Evolutionary conservation across 2,113 vertebrate genomes (phyloP), one percentile per base, ranked within the genome.

Genomic region (Calyptomena viridis): DNA sequence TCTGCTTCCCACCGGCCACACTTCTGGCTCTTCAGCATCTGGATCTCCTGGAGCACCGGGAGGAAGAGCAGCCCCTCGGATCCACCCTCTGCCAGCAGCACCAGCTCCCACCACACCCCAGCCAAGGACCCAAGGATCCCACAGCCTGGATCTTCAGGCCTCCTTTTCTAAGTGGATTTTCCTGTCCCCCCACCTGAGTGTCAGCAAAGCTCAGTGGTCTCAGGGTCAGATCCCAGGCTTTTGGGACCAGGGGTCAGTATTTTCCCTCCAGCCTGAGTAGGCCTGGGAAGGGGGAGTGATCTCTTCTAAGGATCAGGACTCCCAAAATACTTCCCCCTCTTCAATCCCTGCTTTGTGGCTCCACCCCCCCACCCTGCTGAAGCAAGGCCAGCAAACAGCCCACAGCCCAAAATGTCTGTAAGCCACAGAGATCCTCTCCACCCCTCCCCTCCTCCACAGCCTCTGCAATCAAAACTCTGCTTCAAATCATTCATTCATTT

Each of bases 1-100:
- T 98, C 98, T 22, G 98, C 97, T 64, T 99, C 98, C 28, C 98
- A 98, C 27, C 98, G 97, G 8, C 98, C 94, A 1, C 96, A 96
- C 37, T 98, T 99, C 89, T 99, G 99, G 90, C 94, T 99, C 94
- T 99, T 99, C 59, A 99, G 96, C 71, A 98, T 96, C 96, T 99
- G 99, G 64, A 99, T 99, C 97, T 99, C 99, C 99, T 99, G 80
- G 24, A 96, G 84, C 42, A 16, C 16, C 2, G 28, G 10, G 37
- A 49, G 31, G 33, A 50, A 47, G 35, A 72, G 12, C 20, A 82
- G 6, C 25, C 10, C 0, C 25, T 52, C 46, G 33, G 60, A 59
- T 2, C 50, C 31, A 4, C 15, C 17, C 63, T 8, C 5, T 33
- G 39, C 40, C 53, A 28, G n/a, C 0, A 7, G 28, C 44, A 9